Base-by-base conservation (phyloP, 1,140 invertebrate genomes). In the Choristoneura fumiferana region DNA sequence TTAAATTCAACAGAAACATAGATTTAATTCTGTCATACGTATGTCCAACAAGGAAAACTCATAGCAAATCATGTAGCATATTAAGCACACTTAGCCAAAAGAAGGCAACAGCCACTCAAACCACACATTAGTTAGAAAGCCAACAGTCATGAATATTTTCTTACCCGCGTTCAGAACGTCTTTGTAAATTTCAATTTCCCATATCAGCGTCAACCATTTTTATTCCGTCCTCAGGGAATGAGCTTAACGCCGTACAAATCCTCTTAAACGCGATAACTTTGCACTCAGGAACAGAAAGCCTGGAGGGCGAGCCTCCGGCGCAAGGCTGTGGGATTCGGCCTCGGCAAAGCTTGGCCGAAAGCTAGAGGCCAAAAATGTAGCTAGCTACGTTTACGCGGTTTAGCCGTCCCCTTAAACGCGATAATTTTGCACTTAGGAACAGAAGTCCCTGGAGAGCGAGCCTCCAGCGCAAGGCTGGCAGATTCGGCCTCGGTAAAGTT, bases 241-340 rank as follows among this genome's bases (percentile, higher is more conserved):
- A 49, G 43, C 43, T 49, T 33, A 49, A 9, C 43, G 43, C 43
- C 43, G 29, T 49, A 49, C 43, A 49, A 49, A 49, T 49, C 43
- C 43, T 49, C 43, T 49, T 49, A 49, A 49, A 49, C 43, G 43
- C 43, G 43, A 49, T 49, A 49, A 49, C 43, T 49, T 49, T 49
- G 43, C 43, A 49, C 43, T 49, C 43, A 49, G 43, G 43, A 49
- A 49, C 43, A 49, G 43, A 49, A 49, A 49, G 43, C 43, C 43
- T 49, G 18, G 43, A 33, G 43, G 43, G 13, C 18, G 43, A 29
- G 43, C 43, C 43, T 17, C n/a, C 43, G 8, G 13, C 18, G 10
- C 22, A 49, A 17, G 22, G 43, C 43, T 22, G n/a, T n/a, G 17
- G 17, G 43, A 29, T 9, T 37, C 22, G 22, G 22, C n/a, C 9